Base-by-base conservation (phyloP, 2,113 vertebrate genomes). In the Planiliza haematocheilus region DNA sequence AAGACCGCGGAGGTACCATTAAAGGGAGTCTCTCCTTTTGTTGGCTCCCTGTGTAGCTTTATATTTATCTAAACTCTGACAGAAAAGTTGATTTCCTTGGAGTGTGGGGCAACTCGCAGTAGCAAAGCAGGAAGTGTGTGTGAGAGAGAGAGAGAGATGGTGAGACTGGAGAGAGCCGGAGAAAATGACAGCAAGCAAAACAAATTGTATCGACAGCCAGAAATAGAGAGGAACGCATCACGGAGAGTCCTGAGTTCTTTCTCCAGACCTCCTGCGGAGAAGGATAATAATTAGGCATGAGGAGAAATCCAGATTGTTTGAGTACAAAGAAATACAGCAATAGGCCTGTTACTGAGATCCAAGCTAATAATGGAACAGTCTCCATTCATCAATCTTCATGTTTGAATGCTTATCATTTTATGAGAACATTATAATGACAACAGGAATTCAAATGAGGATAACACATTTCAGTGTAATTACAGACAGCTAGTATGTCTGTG, bases 21-120 rank as follows among this genome's bases (percentile, higher is more conserved):
- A 80, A 79, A 75, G 53, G 55, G 57, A 78, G 63, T 41, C 48
- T 49, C 43, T 75, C 60, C 60, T 82, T 86, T 89, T 86, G 75
- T 85, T 80, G 68, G 70, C 70, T 59, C 14, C 17, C 57, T 18
- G 16, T 81, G 78, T 78, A 58, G 50, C 77, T 88, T 78, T 74
- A 85, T 77, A 85, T 91, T 76, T 81, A 80, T 88, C 83, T 82
- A 76, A 75, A 86, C 80, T 79, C 85, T 62, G 53, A 74, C 53
- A 79, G 86, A 74, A 88, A 89, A 88, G 86, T 88, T 86, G 87
- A 89, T 90, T 83, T 84, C 63, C 70, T 88, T 68, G 55, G 70
- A 88, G 83, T 79, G 82, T 60, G 49, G n/a, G 70, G 42, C 58
- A 64, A 61, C 79, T 80, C 51, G 12, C 17, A 39, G 62, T 41